Evolutionary conservation across 1,140 invertebrate species (phyloP).

Genomic region (Drosophila bipectinata): DNA sequence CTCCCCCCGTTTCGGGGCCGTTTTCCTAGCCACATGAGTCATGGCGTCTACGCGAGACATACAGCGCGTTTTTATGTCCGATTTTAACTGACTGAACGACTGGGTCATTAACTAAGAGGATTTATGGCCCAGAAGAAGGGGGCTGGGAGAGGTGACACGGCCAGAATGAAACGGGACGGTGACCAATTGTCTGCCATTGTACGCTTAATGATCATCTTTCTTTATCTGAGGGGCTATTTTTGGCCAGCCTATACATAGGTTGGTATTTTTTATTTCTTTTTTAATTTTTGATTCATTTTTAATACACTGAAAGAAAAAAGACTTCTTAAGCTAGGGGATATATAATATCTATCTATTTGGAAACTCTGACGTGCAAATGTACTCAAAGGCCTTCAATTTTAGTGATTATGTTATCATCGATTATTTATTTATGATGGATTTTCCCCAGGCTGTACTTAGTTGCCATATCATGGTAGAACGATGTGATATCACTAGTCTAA

Average conservation of each 20-base stretch:
- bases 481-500: constrained; percentile 36
- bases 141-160: constrained; percentile 22
- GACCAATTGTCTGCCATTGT: constrained; percentile 57
- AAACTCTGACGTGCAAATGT: constrained; percentile 23
- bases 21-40: constrained; percentile 57
- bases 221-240: constrained; percentile 58
- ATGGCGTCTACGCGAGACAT: constrained; percentile 10
- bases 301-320: neutral
- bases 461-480: constrained; percentile 56
- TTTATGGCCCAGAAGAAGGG: constrained; percentile 51
- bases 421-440: constrained; percentile 56
- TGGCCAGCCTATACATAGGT: constrained; percentile 47
- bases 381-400: constrained; percentile 5
- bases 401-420: constrained; percentile 22
- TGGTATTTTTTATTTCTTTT: constrained; percentile 29
- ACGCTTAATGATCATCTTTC: constrained; percentile 48
- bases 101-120: constrained; percentile 80
- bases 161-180: constrained; percentile 28
- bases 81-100: constrained; percentile 77
- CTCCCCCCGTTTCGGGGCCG: constrained; percentile 2
- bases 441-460: constrained; percentile 39
- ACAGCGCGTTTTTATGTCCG: constrained; percentile 52
- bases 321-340: too few relatives aligned
- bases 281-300: neutral
- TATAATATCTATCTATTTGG: neutral